Base-by-base conservation (phyloP, 1,140 invertebrate genomes). In the Drosophila ficusphila region DNA sequence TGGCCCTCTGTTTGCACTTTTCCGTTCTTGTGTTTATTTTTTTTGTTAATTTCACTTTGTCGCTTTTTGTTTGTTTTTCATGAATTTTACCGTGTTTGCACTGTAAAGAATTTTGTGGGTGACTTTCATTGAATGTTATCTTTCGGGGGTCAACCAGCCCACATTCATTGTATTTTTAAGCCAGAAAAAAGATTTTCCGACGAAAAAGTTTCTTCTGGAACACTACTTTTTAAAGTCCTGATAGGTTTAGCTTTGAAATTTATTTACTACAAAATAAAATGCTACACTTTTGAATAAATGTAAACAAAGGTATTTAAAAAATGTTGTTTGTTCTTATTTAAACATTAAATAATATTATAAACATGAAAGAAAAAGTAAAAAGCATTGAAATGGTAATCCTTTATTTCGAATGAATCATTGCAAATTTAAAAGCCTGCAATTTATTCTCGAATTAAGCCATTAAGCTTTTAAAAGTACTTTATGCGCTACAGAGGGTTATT, bases 31-130 rank as follows among this genome's bases (percentile, higher is more conserved):
- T 61, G 38, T 42, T 49, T 60, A 33, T 39, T 42, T 79, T 54
- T 56, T 62, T 48, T 79, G 49, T 49, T 74, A 73, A 57, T 74
- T 58, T 46, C 47, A 58, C 48, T 64, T 56, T 52, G 49, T 41
- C 42, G 58, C 49, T 48, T 48, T 33, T 33, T 57, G 46, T 74
- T 74, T 65, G 49, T 23, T 51, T 74, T 74, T 74, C 58, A 65
- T 65, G 70, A 74, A 74, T 64, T 73, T 74, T 74, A 74, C 36
- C 56, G 2, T 74, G 58, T 74, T 74, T 74, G 49, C 39, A 51
- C 27, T 46, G 58, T 31, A 46, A 44, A 42, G 42, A 46, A 57
- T 51, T 73, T 64, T 56, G 62, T 60, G 23, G 27, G 16, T 12
- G 29, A 31, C 23, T 41, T 29, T 3, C n/a, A 27, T 47, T 8